A percentile compares a stretch with the other conserved stretches of the same genome.
phyloP scores from a whole-genome alignment of 1,140 invertebrate species.

The Drepana arcuata region DNA sequence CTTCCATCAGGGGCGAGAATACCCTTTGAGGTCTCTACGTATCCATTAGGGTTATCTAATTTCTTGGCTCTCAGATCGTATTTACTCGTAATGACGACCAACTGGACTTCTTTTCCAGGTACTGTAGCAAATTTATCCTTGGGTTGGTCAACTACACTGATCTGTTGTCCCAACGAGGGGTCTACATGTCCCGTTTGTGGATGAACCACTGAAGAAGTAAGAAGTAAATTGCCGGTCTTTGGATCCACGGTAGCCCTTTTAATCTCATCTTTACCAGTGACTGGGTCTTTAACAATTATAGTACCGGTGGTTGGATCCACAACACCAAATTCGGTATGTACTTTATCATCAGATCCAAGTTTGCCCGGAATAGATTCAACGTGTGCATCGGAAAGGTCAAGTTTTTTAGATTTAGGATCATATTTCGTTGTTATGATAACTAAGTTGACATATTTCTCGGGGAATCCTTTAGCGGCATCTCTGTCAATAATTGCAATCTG shows the following conservation, averaged over 20 bases:
- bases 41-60: constrained; percentile 64
- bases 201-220: constrained; percentile 72
- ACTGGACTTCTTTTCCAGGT: constrained; percentile 47
- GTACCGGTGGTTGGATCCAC: constrained; percentile 68
- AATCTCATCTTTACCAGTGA: constrained; percentile 43
- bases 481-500: constrained; percentile 75
- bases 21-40: constrained; percentile 56
- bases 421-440: constrained; percentile 70
- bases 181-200: constrained; percentile 73
- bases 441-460: constrained; percentile 67
- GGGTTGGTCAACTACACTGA: constrained; percentile 53
- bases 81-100: constrained; percentile 68
- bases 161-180: constrained; percentile 63
- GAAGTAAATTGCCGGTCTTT: constrained; percentile 71
- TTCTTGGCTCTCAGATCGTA: constrained; percentile 67
- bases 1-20: constrained; percentile 56
- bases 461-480: constrained; percentile 57
- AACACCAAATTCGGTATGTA: constrained; percentile 68
- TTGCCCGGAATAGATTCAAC: constrained; percentile 73
- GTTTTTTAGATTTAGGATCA: constrained; percentile 64
- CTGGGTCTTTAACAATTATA: constrained; percentile 51
- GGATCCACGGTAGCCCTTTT: constrained; percentile 69
- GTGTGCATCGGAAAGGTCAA: constrained; percentile 72
- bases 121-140: constrained; percentile 33
- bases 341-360: constrained; percentile 55